Percentiles rank a stretch among this genome's conserved stretches.
Conservation (phyloP, 1,140 invertebrate genomes). For the Drosophila equinoxialis region DNA sequence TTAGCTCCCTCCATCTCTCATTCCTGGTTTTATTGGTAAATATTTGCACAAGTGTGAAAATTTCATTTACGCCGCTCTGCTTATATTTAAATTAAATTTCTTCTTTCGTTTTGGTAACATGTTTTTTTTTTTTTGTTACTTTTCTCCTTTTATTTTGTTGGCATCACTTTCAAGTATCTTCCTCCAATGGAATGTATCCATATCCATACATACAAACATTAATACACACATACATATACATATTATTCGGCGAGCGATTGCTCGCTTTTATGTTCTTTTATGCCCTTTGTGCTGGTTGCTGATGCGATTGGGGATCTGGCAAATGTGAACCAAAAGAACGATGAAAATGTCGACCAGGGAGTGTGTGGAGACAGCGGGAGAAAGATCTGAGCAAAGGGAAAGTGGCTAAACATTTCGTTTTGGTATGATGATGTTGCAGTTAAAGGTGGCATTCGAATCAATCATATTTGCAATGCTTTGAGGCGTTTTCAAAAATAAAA, state of each 20-base stretch:
- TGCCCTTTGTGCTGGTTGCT: slow-evolving; percentile 54
- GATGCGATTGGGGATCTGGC: slow-evolving; percentile 65
- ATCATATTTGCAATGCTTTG: slow-evolving; percentile 17
- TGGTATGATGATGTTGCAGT: slow-evolving; percentile 14
- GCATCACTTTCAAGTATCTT: slow-evolving; percentile 66
- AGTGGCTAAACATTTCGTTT: background rate
- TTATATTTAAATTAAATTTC: slow-evolving; percentile 83
- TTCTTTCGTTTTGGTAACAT: slow-evolving; percentile 49
- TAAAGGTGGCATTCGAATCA: slow-evolving; percentile 1
- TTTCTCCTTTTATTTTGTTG: slow-evolving; percentile 21
- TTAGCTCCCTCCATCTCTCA: background rate
- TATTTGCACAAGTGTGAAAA: slow-evolving; percentile 83
- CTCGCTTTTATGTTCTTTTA: slow-evolving; percentile 62
- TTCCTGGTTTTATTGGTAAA: slow-evolving; percentile 76
- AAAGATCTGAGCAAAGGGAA: background rate
- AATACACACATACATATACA: slow-evolving; percentile 23
- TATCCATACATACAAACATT: background rate
- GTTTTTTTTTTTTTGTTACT: slow-evolving; percentile 22
- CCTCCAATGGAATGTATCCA: slow-evolving; percentile 58
- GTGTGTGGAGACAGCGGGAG: background rate
- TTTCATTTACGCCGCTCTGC: slow-evolving; percentile 80
- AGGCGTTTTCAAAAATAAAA: background rate
- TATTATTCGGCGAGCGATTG: slow-evolving; percentile 67
- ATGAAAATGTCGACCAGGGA: too few species aligned
- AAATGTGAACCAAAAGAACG: slow-evolving; percentile 2